These are phyloP conservation scores for Epizoanthus stellaris DNA, from an alignment of 92 coral and sea anemone genomes.

Conservation along the genomic window DNA sequence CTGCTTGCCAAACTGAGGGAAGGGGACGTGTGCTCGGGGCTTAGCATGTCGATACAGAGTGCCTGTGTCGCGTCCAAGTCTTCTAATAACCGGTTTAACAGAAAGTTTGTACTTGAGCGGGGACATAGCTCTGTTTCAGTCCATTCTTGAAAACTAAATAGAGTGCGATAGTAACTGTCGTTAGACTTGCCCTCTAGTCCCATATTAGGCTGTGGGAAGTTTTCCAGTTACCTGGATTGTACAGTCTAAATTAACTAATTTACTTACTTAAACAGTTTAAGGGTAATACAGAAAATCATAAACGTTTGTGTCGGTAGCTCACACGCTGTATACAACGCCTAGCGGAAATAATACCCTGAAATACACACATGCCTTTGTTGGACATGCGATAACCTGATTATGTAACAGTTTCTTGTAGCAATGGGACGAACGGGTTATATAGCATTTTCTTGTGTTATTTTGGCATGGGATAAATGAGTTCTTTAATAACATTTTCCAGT, in stretches of 20 bases:
- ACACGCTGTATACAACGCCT: no score
- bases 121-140: constrained; percentile 43
- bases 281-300: not conserved
- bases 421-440: no score
- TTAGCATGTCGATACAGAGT: constrained; percentile 40
- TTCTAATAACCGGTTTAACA: constrained; percentile 80
- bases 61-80: constrained; percentile 77
- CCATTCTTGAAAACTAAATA: constrained; percentile 46
- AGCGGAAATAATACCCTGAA: no score
- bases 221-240: not conserved
- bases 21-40: constrained; percentile 60
- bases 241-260: not conserved
- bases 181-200: constrained; percentile 11
- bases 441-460: no score
- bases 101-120: constrained; percentile 66
- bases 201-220: not conserved
- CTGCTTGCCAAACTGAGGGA: constrained; percentile 73
- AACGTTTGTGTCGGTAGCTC: no score
- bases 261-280: not conserved
- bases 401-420: no score
- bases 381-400: no score
- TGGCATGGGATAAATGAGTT: no score
- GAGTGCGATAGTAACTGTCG: constrained; percentile 44
- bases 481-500: no score
- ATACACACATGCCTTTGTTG: no score